Conservation (phyloP, 2,888 invertebrate species). For the Leptodirus hochenwartii region DNA sequence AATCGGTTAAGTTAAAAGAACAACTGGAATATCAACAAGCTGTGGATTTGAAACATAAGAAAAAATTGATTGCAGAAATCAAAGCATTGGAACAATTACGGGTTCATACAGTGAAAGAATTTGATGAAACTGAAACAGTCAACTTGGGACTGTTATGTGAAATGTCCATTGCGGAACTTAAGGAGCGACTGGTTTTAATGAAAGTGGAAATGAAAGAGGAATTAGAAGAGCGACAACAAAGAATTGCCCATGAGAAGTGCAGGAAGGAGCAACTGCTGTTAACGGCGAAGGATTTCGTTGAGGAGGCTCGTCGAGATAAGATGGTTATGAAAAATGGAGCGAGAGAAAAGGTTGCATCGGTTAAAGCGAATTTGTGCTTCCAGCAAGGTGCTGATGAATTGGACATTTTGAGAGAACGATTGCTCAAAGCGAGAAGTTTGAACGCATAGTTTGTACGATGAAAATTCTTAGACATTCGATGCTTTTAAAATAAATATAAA, state of each 20-base stretch:
- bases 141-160: conserved; percentile 41
- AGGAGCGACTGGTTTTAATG: conserved; percentile 32
- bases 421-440: too few relatives aligned
- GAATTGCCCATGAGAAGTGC: conserved; percentile 29
- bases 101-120: conserved; percentile 29
- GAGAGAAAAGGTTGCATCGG: too few relatives aligned
- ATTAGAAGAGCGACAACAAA: conserved; percentile 29
- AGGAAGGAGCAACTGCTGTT: conserved; percentile 30
- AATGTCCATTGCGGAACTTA: conserved; percentile 44
- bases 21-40: conserved; percentile 20
- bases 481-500: too few relatives aligned
- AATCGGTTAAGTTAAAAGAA: conserved; percentile 25
- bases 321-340: conserved; percentile 8
- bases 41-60: conserved; percentile 23
- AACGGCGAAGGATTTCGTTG: conserved; percentile 28
- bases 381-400: too few relatives aligned
- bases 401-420: too few relatives aligned
- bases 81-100: conserved; percentile 23
- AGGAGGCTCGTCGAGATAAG: conserved; percentile 6
- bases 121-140: conserved; percentile 38
- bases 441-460: too few relatives aligned
- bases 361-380: too few relatives aligned
- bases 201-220: conserved; percentile 35
- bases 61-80: conserved; percentile 26
- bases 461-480: too few relatives aligned